phyloP scores from a whole-genome alignment of 2,113 vertebrate species.

The Bufo bufo region DNA sequence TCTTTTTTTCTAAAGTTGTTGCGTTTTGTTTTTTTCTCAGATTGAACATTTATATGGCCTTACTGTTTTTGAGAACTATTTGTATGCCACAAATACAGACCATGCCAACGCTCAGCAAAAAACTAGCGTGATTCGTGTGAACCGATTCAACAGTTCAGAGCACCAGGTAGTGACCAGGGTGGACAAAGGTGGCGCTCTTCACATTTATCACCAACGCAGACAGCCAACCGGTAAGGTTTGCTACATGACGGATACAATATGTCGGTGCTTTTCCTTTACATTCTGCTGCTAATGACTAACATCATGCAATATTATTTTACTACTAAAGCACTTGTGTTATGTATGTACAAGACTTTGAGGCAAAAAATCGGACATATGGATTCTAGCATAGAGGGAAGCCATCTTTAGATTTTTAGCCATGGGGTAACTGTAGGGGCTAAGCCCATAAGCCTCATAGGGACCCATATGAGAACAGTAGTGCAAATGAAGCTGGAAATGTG shows the following conservation, averaged over 20 bases:
- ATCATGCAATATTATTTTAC: too few species aligned
- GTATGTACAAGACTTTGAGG: too few species aligned
- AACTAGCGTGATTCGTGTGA: slow-evolving; percentile 93
- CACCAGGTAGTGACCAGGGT: slow-evolving; percentile 92
- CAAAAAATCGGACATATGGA: too few species aligned
- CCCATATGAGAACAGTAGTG: too few species aligned
- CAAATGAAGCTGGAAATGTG: too few species aligned
- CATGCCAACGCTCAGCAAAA: slow-evolving; percentile 94
- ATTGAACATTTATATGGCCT: slow-evolving; percentile 93
- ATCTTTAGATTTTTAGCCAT: too few species aligned
- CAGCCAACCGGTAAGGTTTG: slow-evolving; percentile 84
- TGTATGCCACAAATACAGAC: slow-evolving; percentile 95
- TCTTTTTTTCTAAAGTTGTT: neutral
- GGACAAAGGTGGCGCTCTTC: slow-evolving; percentile 89
- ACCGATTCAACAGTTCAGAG: slow-evolving; percentile 94
- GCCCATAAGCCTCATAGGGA: too few species aligned
- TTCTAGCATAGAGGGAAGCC: too few species aligned
- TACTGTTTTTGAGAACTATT: slow-evolving; percentile 96
- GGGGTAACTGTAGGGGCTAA: too few species aligned
- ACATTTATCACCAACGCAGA: slow-evolving; percentile 94
- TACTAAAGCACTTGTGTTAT: too few species aligned
- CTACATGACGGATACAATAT: too few species aligned
- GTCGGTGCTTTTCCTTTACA: neutral
- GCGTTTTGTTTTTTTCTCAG: slow-evolving; percentile 65
- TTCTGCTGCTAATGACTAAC: neutral